These are phyloP conservation scores for Porites lobata DNA, from an alignment of 92 coral and sea anemone genomes.

Conservation along the genomic window DNA sequence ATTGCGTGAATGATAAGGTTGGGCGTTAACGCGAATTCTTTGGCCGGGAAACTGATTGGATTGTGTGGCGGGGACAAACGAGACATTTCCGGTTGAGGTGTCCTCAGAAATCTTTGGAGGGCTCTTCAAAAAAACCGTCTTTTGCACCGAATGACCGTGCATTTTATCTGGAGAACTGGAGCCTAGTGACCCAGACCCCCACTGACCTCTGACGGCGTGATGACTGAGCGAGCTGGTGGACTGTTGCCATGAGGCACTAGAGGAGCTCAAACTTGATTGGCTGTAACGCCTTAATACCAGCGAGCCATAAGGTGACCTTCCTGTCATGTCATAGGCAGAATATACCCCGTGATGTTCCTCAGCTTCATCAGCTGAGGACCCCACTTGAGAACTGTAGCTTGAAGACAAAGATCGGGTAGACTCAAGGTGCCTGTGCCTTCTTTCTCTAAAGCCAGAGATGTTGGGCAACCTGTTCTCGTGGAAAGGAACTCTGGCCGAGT, in stretches of 20 bases:
- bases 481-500: slow-evolving; percentile 11
- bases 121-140: slow-evolving; percentile 15
- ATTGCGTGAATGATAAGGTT: slow-evolving; percentile 32
- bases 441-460: slow-evolving; percentile 15
- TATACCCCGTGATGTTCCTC: slow-evolving; percentile 87
- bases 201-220: slow-evolving; percentile 35
- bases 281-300: slow-evolving; percentile 68
- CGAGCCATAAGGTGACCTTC: slow-evolving; percentile 85
- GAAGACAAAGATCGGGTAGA: slow-evolving; percentile 82
- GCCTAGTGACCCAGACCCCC: slow-evolving; percentile 30
- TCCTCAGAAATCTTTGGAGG: slow-evolving; percentile 35
- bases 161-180: slow-evolving; percentile 42
- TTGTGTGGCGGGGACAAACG: slow-evolving; percentile 18
- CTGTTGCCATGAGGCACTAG: slow-evolving; percentile 91
- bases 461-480: not conserved
- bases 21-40: slow-evolving; percentile 36
- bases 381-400: slow-evolving; percentile 86
- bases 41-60: slow-evolving; percentile 13
- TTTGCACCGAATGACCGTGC: slow-evolving; percentile 31
- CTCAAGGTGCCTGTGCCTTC: slow-evolving; percentile 39
- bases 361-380: slow-evolving; percentile 82
- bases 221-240: slow-evolving; percentile 61
- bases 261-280: slow-evolving; percentile 93
- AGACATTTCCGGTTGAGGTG: slow-evolving; percentile 10
- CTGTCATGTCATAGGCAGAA: slow-evolving; percentile 88